Conservation (phyloP, 2,888 invertebrate species). For the Artemia sp. region DNA sequence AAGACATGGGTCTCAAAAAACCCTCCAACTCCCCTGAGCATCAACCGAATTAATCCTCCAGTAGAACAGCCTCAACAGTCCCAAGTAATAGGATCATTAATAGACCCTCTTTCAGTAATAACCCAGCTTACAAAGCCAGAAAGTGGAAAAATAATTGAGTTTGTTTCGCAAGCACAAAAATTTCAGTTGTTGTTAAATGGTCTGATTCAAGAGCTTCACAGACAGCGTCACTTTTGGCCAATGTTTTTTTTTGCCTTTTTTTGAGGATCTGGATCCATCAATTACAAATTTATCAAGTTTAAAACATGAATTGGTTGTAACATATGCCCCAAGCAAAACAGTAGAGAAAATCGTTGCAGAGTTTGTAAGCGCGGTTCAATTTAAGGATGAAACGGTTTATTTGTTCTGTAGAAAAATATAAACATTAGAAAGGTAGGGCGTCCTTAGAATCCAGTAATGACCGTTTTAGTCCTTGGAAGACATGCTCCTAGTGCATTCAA, state of each 20-base stretch:
- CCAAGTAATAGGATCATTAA: too few relatives aligned
- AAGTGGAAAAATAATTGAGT: background rate
- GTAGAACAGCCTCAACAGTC: too few relatives aligned
- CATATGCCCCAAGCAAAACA: background rate
- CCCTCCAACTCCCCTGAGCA: too few relatives aligned
- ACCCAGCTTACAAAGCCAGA: background rate
- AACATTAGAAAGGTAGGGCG: background rate
- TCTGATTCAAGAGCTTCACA: background rate
- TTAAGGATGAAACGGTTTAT: background rate
- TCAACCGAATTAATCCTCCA: too few relatives aligned
- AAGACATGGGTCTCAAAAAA: too few relatives aligned
- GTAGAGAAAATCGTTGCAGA: background rate
- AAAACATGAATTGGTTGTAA: background rate
- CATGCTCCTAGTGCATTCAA: background rate
- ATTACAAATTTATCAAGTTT: background rate
- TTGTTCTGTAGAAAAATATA: background rate
- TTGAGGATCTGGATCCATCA: background rate
- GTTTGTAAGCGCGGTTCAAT: background rate
- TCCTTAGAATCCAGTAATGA: background rate
- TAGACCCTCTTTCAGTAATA: background rate
- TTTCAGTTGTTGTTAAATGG: background rate
- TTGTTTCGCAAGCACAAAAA: too few relatives aligned
- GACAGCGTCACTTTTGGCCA: background rate
- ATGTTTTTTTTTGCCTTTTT: background rate
- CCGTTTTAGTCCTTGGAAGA: background rate